These are phyloP conservation scores for Mesorhabditis spiculigera DNA, from an alignment of 2,888 invertebrate species.

Conservation along the genomic window DNA sequence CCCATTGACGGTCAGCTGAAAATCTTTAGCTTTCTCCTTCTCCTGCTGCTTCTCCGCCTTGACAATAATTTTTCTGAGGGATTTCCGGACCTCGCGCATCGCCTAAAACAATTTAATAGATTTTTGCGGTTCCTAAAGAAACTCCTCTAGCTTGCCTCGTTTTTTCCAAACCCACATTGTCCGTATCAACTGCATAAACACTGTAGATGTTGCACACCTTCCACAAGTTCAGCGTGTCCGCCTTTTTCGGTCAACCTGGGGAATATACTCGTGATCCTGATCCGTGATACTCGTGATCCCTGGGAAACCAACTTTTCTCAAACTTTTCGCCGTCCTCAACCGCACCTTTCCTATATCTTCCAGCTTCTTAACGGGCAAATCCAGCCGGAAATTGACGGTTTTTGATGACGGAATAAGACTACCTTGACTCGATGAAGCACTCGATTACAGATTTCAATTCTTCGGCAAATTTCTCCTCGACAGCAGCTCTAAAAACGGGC, in stretches of 20 bases:
- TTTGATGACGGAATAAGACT: not conserved
- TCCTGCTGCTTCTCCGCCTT: not conserved
- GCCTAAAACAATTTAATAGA: not conserved
- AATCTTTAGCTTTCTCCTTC: slow-evolving; percentile 1
- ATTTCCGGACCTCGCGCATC: not conserved
- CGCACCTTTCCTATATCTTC: slow-evolving; percentile 13
- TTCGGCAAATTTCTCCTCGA: slow-evolving; percentile 7
- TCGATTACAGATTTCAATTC: not conserved
- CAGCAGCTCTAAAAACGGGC: not conserved
- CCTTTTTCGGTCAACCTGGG: slow-evolving; percentile 12
- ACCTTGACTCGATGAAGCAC: slow-evolving; percentile 5
- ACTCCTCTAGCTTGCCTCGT: not conserved
- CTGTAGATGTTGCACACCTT: slow-evolving; percentile 17
- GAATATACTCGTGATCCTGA: not conserved
- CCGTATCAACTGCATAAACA: slow-evolving; percentile 13
- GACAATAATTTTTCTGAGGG: not conserved
- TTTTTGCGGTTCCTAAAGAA: not conserved
- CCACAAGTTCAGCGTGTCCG: slow-evolving; percentile 17
- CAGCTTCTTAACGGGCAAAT: slow-evolving; percentile 15
- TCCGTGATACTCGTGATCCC: too few species aligned
- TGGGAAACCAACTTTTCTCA: slow-evolving; percentile 11
- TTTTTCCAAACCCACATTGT: slow-evolving; percentile 10
- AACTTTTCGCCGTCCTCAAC: slow-evolving; percentile 2
- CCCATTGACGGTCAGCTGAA: slow-evolving; percentile 6
- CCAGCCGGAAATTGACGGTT: slow-evolving; percentile 7